A percentile compares a stretch with the other conserved stretches of the same genome.
Conservation (phyloP, 2,797 vertebrate genomes). For the Microcaecilia unicolor region DNA sequence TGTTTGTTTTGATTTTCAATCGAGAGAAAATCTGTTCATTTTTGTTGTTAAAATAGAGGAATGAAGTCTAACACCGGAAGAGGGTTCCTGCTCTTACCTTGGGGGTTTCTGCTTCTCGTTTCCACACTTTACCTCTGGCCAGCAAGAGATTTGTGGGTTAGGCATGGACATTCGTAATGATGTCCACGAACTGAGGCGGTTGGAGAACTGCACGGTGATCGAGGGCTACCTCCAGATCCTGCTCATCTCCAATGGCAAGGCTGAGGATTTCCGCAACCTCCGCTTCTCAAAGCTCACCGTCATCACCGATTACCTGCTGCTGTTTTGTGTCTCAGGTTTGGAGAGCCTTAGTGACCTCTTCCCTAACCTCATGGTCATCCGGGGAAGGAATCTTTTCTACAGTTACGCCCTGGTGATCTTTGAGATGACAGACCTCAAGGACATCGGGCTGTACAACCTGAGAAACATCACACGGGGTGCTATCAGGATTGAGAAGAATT, state of each 20-base stretch:
- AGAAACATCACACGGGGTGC: slow-evolving; percentile 91
- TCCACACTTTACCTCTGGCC: too few relatives aligned
- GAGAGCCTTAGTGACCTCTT: slow-evolving; percentile 92
- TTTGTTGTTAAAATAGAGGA: too few relatives aligned
- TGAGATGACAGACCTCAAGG: slow-evolving; percentile 94
- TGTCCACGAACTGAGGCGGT: slow-evolving; percentile 74
- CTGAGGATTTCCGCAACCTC: slow-evolving; percentile 78
- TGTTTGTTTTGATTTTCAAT: too few relatives aligned
- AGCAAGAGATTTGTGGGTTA: slow-evolving; percentile 85
- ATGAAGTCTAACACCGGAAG: too few relatives aligned
- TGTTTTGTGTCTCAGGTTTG: slow-evolving; percentile 89
- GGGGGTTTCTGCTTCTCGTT: too few relatives aligned
- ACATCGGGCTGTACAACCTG: slow-evolving; percentile 87
- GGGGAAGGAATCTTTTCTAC: slow-evolving; percentile 89
- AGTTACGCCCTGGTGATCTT: slow-evolving; percentile 95
- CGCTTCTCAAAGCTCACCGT: slow-evolving; percentile 91
- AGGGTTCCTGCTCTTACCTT: too few relatives aligned
- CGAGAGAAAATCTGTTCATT: too few relatives aligned
- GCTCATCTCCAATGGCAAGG: slow-evolving; percentile 79
- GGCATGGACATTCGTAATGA: slow-evolving; percentile 91
- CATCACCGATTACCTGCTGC: slow-evolving; percentile 90
- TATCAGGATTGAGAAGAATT: slow-evolving; percentile 92
- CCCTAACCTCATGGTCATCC: slow-evolving; percentile 93
- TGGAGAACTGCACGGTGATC: slow-evolving; percentile 95
- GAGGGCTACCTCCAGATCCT: slow-evolving; percentile 94